Base-by-base conservation (phyloP, 1,140 invertebrate species). In the Piezodorus guildinii region DNA sequence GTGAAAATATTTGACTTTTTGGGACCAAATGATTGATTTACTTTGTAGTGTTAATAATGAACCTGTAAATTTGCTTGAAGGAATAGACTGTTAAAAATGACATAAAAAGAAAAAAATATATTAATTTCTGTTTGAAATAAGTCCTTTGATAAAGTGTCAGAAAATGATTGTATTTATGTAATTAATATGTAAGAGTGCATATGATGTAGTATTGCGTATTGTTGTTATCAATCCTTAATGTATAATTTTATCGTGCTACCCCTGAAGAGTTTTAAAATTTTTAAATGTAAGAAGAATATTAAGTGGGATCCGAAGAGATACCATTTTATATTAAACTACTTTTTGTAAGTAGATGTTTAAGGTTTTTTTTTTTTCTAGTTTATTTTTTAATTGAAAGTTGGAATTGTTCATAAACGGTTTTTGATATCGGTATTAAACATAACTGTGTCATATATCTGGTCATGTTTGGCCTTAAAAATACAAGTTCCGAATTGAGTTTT, bases 11-110 rank as follows among this genome's bases (percentile, higher is more conserved):
- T 19, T 49, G n/a, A 21, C n/a, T 19, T 49, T 49, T 49, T 49
- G 46, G 46, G 46, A 49, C 46, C 46, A 49, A 49, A 49, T 49
- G 21, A 19, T 49, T 49, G n/a, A 49, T 49, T 49, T 49, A 19
- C n/a, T n/a, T 49, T 49, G 46, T 49, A 49, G 46, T 19, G n/a
- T 49, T 49, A 49, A 46, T 46, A 19, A 49, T 49, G 34, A 39
- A 49, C 46, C n/a, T 49, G 46, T 49, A 49, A 19, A 49, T 49
- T 49, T 49, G 46, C 46, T 49, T 49, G 21, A 49, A 19, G 21
- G 21, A 49, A 49, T 49, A 49, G 46, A 49, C 46, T 49, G 46
- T 49, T 17, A 19, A 49, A 49, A 49, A 49, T 17, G 9, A 49
- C 6, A 49, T 19, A 19, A 49, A 49, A 49, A 49, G n/a, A 49